Percentiles rank a stretch among this genome's conserved stretches.
Conservation (phyloP, 2,797 vertebrate species). For the Tapirus indicus region DNA sequence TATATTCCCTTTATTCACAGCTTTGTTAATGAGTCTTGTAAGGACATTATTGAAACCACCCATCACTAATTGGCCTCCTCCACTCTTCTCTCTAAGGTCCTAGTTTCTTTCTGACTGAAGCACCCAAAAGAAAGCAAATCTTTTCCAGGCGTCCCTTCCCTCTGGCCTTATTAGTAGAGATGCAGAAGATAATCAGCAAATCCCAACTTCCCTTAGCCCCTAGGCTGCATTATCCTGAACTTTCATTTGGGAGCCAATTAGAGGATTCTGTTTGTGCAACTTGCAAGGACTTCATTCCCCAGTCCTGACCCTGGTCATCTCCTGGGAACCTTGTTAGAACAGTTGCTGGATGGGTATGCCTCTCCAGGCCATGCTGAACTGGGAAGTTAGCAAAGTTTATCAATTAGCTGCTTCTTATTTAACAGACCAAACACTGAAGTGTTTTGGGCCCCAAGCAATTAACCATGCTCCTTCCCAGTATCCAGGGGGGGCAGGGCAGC, state of each 20-base stretch:
- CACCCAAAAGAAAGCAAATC: slow-evolving; percentile 36
- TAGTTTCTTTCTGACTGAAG: slow-evolving; percentile 38
- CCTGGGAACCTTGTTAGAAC: not conserved
- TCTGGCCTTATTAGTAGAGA: slow-evolving; percentile 65
- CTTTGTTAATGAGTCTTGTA: slow-evolving; percentile 59
- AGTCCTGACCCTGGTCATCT: not conserved
- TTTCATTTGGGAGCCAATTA: slow-evolving; percentile 71
- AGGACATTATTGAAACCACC: not conserved
- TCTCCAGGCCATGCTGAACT: not conserved
- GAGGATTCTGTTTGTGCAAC: slow-evolving; percentile 18
- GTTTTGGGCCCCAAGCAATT: not conserved
- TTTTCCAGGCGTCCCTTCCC: not conserved
- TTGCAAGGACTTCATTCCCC: not conserved
- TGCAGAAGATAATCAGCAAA: slow-evolving; percentile 43
- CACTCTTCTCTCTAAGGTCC: slow-evolving; percentile 7
- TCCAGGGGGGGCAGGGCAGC: accelerated
- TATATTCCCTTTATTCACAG: not conserved
- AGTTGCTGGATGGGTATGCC: not conserved
- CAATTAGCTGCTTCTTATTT: not conserved
- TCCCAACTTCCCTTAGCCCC: not conserved
- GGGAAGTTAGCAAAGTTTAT: slow-evolving; percentile 11
- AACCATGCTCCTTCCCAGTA: not conserved
- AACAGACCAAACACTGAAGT: not conserved
- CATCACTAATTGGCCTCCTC: slow-evolving; percentile 55
- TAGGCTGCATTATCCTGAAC: not conserved